A percentile compares a stretch with the other conserved stretches of the same genome.
Conservation (phyloP, 2,888 invertebrate genomes). For the Physocephala rufipes region DNA sequence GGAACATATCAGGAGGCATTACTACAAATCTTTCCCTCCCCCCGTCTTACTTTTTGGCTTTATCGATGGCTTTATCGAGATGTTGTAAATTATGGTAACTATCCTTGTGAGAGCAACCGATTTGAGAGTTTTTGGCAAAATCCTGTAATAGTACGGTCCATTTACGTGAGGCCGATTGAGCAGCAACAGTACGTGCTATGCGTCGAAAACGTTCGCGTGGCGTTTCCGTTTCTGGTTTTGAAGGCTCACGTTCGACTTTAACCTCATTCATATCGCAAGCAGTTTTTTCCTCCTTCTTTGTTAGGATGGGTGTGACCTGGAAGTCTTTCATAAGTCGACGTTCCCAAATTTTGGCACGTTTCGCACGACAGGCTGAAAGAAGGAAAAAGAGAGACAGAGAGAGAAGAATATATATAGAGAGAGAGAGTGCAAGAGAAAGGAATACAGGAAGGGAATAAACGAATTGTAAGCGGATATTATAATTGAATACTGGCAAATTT, state of each 20-base stretch:
- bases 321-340: conserved; percentile 89
- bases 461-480: no score
- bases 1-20: background rate
- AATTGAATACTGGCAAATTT: no score
- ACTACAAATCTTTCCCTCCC: no score
- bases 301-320: conserved; percentile 78
- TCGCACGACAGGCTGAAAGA: conserved; percentile 74
- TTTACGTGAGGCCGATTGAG: conserved; percentile 75
- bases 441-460: no score
- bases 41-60: conserved; percentile 71
- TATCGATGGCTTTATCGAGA: conserved; percentile 80
- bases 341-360: conserved; percentile 85
- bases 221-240: conserved; percentile 57
- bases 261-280: conserved; percentile 59
- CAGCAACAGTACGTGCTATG: conserved; percentile 78
- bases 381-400: no score
- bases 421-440: no score
- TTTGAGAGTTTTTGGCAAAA: conserved; percentile 75
- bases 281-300: conserved; percentile 60
- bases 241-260: conserved; percentile 56
- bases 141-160: conserved; percentile 78
- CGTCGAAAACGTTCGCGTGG: conserved; percentile 76
- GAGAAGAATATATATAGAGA: background rate
- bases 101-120: conserved; percentile 76
- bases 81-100: conserved; percentile 80